Evolutionary conservation across 2,888 invertebrate species (phyloP), one percentile per base, ranked within the genome.

Genomic region (Tillus elongatus): DNA sequence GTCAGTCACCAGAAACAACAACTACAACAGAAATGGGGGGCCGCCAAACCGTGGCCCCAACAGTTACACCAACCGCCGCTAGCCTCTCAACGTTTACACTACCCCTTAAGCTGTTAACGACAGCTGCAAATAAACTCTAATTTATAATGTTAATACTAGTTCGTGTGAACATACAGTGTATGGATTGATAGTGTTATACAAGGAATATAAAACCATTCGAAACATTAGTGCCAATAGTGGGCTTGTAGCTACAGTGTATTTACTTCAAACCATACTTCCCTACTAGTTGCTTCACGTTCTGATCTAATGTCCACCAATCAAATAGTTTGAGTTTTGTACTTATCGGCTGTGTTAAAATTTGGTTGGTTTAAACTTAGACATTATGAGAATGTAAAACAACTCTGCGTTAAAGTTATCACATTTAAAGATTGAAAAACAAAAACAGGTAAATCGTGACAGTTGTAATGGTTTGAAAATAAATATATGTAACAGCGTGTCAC

Each of bases 41-140:
- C 41, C 74, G 54, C 70, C 76, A 66, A 54, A 71, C 69, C 41
- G 74, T 69, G 54, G 72, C 69, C 40, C 52, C 45, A 53, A 64
- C 52, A 55, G 63, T 52, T 50, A 62, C 53, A 45, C 63, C 47
- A 49, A 63, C 46, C 64, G 66, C 42, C 54, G 54, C 50, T 53
- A 54, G 46, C 43, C 27, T 9, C 6, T 8, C 10, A 10, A 9
- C 27, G 12, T n/a, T n/a, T n/a, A n/a, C n/a, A n/a, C n/a, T n/a
- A n/a, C n/a, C n/a, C n/a, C n/a, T n/a, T n/a, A n/a, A n/a, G n/a
- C n/a, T n/a, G n/a, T n/a, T n/a, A n/a, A n/a, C n/a, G n/a, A n/a
- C n/a, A n/a, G n/a, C n/a, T n/a, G n/a, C n/a, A n/a, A n/a, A n/a
- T n/a, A n/a, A n/a, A n/a, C 34, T n/a, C 12, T 29, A 10, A 4